Base-by-base conservation (phyloP, 1,140 invertebrate species). In the Lordiphosa stackelbergi region DNA sequence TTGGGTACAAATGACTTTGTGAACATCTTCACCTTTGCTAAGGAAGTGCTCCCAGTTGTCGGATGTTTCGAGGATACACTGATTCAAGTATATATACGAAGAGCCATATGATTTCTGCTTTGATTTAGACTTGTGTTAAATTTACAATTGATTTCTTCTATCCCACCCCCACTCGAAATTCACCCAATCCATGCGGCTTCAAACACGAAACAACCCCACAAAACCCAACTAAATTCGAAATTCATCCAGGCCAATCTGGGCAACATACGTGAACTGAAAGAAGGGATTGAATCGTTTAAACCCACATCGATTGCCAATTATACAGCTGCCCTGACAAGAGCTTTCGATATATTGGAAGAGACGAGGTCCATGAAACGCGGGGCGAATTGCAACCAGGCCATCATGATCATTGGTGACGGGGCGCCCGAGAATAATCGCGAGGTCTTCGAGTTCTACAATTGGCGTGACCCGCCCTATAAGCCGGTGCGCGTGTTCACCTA, bases 1-100 rank as follows among this genome's bases (percentile, higher is more conserved):
- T 91, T 99, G 13, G 97, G 95, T 55, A 97, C 98, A 88, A 98
- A 99, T 89, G 98, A 99, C 89, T 99, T 96, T 89, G 97, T 99
- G 63, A 98, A 98, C 88, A 94, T 99, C 53, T 94, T 98, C 86
- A 94, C 93, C 38, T 96, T 96, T 89, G 92, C 92, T 53, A 93
- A 95, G 53, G 89, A 90, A 41, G 94, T 94, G 1, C 91, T 91
- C 66, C 91, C 93, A 87, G 91, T 96, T 22, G 94, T 97, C 34
- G 91, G 91, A n/a, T 98, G 97, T 88, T 98, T 97, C 89, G 91
- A 91, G 77, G 92, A 95, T 61, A 93, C 92, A 40, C 89, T 98
- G 13, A 96, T 98, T 48, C 92, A 94, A 90, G 94, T 94, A 89
- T 84, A 85, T 85, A 84, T 62, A 56, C 19, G n/a, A 19, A 46